Evolutionary conservation across 2,888 invertebrate genomes (phyloP), one percentile per base, ranked within the genome.

Genomic region (Lasioglossum calceatum): DNA sequence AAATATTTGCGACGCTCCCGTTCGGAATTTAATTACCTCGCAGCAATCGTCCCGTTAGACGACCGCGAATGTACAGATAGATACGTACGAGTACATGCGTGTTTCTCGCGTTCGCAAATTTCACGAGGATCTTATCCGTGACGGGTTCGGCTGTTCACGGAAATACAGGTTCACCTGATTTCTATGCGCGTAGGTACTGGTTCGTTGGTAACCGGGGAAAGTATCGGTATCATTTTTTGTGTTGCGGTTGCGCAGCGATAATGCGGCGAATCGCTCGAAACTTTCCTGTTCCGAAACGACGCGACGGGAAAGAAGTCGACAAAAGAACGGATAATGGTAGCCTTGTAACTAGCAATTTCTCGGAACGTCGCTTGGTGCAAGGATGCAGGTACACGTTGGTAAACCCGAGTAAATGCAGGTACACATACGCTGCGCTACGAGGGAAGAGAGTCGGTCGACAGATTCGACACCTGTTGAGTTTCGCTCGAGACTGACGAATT

Each of bases 381-480:
- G n/a, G 42, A n/a, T 71, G 71, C 50, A 47, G 19, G n/a, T 54
- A 36, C 16, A n/a, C 61, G 61, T 4, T 27, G n/a, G 58, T 61
- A 61, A 61, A 61, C 0, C 14, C 27, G 1, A 5, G 54, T 54
- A 54, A 61, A 12, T 1, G 27, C 32, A 32, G 32, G 5, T 27
- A 44, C 44, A 4, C 14, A 32, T 12, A 16, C 14, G 32, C 3
- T 16, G 32, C 8, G 10, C 19, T 23, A 23, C 64, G 2, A 23
- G 27, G 32, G 16, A 5, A 23, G 2, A 27, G 4, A 27, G 10
- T 5, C 2, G 27, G 39, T 61, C 58, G 3, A 58, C n/a, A 10
- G 42, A 42, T 14, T 39, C 16, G 36, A 44, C 79, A 87, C 86
- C 86, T 86, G 86, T 86, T 85, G 86, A 71, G 64, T 47, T 54